phyloP scores from a whole-genome alignment of 1,140 invertebrate genomes.

The Drosophila equinoxialis region DNA sequence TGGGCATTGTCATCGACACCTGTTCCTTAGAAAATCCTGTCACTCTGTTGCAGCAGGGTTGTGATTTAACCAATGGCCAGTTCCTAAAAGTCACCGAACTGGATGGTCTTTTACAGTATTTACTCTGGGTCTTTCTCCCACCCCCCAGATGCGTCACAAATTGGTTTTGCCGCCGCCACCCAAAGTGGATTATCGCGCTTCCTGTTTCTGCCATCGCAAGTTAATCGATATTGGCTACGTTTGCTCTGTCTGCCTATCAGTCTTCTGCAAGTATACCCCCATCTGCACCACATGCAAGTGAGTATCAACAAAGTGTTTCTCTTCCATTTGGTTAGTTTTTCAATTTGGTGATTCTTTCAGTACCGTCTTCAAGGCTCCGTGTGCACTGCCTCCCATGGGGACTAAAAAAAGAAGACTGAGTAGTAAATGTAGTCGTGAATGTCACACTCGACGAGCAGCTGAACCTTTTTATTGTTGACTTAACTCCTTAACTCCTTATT shows the following conservation, averaged over 20 bases:
- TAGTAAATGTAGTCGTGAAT: slow-evolving; percentile 50
- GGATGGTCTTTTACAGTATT: slow-evolving; percentile 94
- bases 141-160: slow-evolving; percentile 90
- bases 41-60: slow-evolving; percentile 96
- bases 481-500: too few relatives aligned
- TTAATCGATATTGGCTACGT: slow-evolving; percentile 98
- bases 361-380: slow-evolving; percentile 88
- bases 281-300: slow-evolving; percentile 99
- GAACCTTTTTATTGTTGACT: slow-evolving; percentile 2
- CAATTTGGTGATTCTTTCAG: slow-evolving; percentile 84
- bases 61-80: slow-evolving; percentile 96
- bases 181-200: slow-evolving; percentile 97
- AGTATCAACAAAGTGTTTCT: slow-evolving; percentile 83
- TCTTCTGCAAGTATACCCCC: slow-evolving; percentile 98
- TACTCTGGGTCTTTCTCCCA: slow-evolving; percentile 97
- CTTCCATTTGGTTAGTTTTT: not conserved
- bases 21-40: slow-evolving; percentile 96
- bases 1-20: slow-evolving; percentile 95
- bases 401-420: slow-evolving; percentile 86
- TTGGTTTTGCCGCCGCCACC: slow-evolving; percentile 94
- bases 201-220: slow-evolving; percentile 99
- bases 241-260: slow-evolving; percentile 98
- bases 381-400: slow-evolving; percentile 85
- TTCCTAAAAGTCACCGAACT: slow-evolving; percentile 92
- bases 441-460: not conserved